Evolutionary conservation across 64 coral and sea anemone genomes (phyloP).

Genomic region (Pachyseris speciosa): DNA sequence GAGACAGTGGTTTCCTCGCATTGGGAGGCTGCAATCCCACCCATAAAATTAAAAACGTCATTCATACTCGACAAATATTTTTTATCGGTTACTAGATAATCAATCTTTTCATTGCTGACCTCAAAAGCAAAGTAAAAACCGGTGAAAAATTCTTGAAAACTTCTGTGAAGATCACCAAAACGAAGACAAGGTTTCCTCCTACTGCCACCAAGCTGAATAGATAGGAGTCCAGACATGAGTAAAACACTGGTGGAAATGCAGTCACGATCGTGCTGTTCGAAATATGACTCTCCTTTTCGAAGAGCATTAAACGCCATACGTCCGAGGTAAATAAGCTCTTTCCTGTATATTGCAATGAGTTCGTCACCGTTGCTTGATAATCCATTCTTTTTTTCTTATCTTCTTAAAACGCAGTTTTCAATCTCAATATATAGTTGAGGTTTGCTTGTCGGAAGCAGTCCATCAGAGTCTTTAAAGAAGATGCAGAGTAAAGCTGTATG

Average conservation of each 20-base stretch:
- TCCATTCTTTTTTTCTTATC: not conserved
- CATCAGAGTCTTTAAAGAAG: not conserved
- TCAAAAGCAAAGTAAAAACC: not conserved
- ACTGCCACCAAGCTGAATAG: not conserved
- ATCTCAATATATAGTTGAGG: not conserved
- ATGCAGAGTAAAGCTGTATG: not conserved
- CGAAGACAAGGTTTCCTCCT: not conserved
- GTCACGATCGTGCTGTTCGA: not conserved
- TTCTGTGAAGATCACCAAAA: not conserved
- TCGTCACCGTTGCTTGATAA: too few species aligned
- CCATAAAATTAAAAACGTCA: not conserved
- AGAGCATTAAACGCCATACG: too few species aligned
- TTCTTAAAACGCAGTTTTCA: not conserved
- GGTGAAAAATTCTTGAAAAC: constrained; percentile 25
- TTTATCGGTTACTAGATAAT: too few species aligned
- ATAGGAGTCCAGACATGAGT: not conserved
- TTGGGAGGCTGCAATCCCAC: not conserved
- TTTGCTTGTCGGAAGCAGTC: not conserved
- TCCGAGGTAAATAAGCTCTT: too few species aligned
- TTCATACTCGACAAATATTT: not conserved
- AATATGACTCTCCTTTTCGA: not conserved
- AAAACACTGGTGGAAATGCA: not conserved
- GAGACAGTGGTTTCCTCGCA: too few species aligned
- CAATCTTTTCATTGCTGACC: not conserved
- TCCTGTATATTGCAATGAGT: too few species aligned